A percentile compares a stretch with the other conserved stretches of the same genome.
Evolutionary conservation across 2,888 invertebrate species (phyloP).

Genomic region (Nemapogon koenigi): DNA sequence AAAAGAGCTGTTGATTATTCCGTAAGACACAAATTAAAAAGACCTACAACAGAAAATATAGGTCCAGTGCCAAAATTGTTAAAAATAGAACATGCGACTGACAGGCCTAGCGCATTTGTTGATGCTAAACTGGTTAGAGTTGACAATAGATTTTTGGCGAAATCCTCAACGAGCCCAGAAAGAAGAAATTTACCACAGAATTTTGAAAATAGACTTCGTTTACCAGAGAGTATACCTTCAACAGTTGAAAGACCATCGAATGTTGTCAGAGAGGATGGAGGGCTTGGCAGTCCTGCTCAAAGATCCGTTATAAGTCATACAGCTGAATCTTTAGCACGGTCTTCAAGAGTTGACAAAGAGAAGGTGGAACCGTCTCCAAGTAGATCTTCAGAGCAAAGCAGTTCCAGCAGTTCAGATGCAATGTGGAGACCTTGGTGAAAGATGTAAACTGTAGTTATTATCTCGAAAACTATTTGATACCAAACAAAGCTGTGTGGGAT

Average conservation of each 20-base stretch:
- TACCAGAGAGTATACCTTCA: constrained; percentile 42
- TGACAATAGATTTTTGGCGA: background rate
- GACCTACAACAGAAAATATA: constrained; percentile 32
- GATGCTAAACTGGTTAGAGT: constrained; percentile 17
- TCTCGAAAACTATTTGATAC: too few relatives aligned
- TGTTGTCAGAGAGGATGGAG: constrained; percentile 13
- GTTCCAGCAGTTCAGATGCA: constrained; percentile 30
- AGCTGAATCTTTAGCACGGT: constrained; percentile 42
- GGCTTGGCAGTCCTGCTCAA: too few relatives aligned
- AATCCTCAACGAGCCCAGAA: constrained; percentile 12
- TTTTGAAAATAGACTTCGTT: constrained; percentile 19
- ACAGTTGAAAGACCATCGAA: constrained; percentile 23
- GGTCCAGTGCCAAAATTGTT: constrained; percentile 40
- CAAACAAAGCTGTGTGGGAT: too few relatives aligned
- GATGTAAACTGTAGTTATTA: too few relatives aligned
- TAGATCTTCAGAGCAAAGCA: constrained; percentile 38
- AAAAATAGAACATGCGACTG: constrained; percentile 23
- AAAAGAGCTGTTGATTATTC: constrained; percentile 57
- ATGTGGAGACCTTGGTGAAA: constrained; percentile 56
- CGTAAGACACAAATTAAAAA: constrained; percentile 42
- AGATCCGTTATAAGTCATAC: constrained; percentile 53
- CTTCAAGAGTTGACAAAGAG: constrained; percentile 17
- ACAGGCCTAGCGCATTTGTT: background rate
- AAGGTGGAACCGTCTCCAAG: constrained; percentile 33
- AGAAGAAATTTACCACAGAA: constrained; percentile 4